Conservation (phyloP, 1,140 invertebrate genomes). For the Globodera rostochiensis region DNA sequence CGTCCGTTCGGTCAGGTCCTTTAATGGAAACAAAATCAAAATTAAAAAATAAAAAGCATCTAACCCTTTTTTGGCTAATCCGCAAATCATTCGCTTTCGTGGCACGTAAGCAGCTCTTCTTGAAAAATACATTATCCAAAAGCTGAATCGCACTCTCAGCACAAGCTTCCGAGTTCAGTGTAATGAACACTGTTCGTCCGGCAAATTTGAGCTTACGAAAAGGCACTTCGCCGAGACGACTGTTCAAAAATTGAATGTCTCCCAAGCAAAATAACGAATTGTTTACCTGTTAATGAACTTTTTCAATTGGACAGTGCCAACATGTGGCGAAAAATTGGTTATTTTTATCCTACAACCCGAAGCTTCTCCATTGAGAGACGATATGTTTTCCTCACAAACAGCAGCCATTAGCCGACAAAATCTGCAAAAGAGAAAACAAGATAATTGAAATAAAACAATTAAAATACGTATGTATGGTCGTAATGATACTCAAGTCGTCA, state of each 20-base stretch:
- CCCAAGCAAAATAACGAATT: not conserved
- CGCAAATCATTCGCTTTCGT: constrained; percentile 13
- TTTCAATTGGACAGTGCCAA: constrained; percentile 23
- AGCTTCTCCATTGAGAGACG: too few relatives aligned
- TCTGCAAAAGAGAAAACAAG: not conserved
- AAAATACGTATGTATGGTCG: constrained; percentile 6
- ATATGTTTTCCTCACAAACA: not conserved
- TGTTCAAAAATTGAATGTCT: constrained; percentile 7
- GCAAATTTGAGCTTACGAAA: constrained; percentile 24
- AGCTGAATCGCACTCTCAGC: constrained; percentile 23
- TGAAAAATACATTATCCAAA: constrained; percentile 26
- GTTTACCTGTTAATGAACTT: constrained; percentile 34
- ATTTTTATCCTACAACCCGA: constrained; percentile 27
- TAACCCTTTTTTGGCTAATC: not conserved
- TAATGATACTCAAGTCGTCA: not conserved
- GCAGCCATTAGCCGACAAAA: not conserved
- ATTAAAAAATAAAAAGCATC: not conserved
- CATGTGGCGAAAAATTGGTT: constrained; percentile 27
- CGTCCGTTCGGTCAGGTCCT: not conserved
- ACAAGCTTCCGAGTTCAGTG: not conserved
- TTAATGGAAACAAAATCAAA: not conserved
- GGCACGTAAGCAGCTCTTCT: constrained; percentile 14
- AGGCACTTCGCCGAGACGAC: constrained; percentile 9
- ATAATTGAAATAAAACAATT: not conserved
- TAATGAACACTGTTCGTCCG: constrained; percentile 11